phyloP scores from a whole-genome alignment of 1,140 invertebrate genomes.

The Plodia interpunctella region DNA sequence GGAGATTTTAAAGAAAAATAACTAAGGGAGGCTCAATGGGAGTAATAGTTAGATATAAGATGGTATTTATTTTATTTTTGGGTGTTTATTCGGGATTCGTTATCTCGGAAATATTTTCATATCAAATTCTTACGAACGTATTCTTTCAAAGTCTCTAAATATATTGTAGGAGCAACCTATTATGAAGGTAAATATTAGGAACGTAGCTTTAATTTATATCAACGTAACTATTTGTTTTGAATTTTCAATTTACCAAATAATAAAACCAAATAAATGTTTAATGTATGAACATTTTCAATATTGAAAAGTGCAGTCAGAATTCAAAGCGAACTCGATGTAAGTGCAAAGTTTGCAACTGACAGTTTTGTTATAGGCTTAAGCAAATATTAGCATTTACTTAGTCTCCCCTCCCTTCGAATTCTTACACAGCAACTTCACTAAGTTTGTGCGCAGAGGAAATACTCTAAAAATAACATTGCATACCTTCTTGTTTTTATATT shows the following conservation, averaged over 20 bases:
- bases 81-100: too few relatives aligned
- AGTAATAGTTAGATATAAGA: too few relatives aligned
- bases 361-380: slow-evolving; percentile 30
- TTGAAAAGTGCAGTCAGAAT: neutral
- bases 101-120: too few relatives aligned
- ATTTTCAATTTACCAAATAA: slow-evolving; percentile 7
- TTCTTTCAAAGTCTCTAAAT: too few relatives aligned
- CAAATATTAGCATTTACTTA: slow-evolving; percentile 60
- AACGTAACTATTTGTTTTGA: too few relatives aligned
- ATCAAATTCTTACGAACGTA: neutral
- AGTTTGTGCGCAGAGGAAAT: slow-evolving; percentile 35
- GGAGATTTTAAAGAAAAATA: neutral
- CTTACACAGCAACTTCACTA: slow-evolving; percentile 12
- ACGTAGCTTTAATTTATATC: too few relatives aligned
- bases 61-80: too few relatives aligned
- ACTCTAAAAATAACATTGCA: slow-evolving; percentile 62
- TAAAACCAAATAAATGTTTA: neutral
- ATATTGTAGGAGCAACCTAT: too few relatives aligned
- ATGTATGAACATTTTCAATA: neutral
- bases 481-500: slow-evolving; percentile 70
- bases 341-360: slow-evolving; percentile 21
- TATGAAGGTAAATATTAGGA: too few relatives aligned
- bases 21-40: too few relatives aligned
- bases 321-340: slow-evolving; percentile 4
- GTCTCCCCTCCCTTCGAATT: neutral